Base-by-base conservation (phyloP, 2,797 vertebrate genomes). In the Rhinatrema bivittatum region DNA sequence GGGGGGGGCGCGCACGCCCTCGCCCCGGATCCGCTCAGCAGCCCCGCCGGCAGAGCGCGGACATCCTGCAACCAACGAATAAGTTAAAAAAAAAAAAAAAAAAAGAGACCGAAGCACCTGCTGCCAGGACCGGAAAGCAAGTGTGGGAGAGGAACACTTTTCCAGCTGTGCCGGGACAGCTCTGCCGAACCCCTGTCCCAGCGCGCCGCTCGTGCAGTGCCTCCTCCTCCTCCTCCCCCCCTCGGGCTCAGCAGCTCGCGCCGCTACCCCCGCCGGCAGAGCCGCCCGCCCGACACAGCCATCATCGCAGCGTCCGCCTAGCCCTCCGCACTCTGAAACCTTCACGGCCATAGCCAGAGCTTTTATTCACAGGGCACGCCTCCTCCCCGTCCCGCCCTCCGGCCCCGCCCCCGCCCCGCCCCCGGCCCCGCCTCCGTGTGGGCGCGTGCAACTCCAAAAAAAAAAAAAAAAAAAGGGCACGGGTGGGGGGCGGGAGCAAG, bases 1-100 rank as follows among this genome's bases (percentile, higher is more conserved):
- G 52, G 45, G 62, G 43, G 55, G 36, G 57, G 48, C 44, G 28
- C 44, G 48, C 25, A 4, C 15, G 34, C 52, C 57, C 45, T 60
- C 52, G 44, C 41, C 45, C 55, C 49, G n/a, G n/a, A n/a, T 56
- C 12, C 7, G 9, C 45, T 37, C 48, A 41, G 48, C 54, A 51
- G 50, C 48, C 7, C 16, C 13, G 4, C 39, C 9, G 20, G 12
- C 34, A 48, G 21, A 19, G 7, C n/a, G n/a, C n/a, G n/a, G n/a
- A n/a, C n/a, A n/a, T 30, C 20, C 7, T 53, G 36, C 39, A 20
- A n/a, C n/a, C n/a, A n/a, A n/a, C n/a, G n/a, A n/a, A n/a, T n/a
- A n/a, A n/a, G n/a, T n/a, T n/a, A n/a, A n/a, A n/a, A n/a, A n/a
- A n/a, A n/a, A n/a, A n/a, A n/a, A n/a, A n/a, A n/a, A n/a, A n/a